Conservation (phyloP, 2,888 invertebrate species). For the Amblyjoppa proteus region DNA sequence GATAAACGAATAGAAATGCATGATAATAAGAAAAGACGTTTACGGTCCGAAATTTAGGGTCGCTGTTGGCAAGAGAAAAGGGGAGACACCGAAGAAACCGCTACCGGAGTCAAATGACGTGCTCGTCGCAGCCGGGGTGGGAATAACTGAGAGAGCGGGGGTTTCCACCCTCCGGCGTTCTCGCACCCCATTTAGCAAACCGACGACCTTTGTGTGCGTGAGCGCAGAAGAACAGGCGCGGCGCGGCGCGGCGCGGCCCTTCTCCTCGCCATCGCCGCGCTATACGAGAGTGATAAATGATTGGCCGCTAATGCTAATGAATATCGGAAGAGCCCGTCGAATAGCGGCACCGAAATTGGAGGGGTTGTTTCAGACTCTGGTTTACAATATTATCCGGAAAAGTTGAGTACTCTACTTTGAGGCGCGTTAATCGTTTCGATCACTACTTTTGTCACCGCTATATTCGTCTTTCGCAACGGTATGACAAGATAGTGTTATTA, state of each 20-base stretch:
- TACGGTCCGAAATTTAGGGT: background rate
- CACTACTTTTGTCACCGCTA: background rate
- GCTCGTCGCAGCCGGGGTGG: slow-evolving; percentile 32
- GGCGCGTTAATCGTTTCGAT: slow-evolving; percentile 59
- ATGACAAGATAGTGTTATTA: no score
- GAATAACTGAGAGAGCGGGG: slow-evolving; percentile 38
- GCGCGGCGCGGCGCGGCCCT: background rate
- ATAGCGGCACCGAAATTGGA: slow-evolving; percentile 49
- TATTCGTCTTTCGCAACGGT: background rate
- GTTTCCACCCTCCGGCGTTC: slow-evolving; percentile 64
- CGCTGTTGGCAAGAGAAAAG: no score
- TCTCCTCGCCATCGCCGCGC: slow-evolving; percentile 3
- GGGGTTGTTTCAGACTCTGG: slow-evolving; percentile 59
- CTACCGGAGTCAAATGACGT: slow-evolving; percentile 14
- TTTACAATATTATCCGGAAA: slow-evolving; percentile 23
- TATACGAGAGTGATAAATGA: slow-evolving; percentile 80
- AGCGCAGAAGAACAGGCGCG: slow-evolving; percentile 21
- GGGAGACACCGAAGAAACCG: background rate
- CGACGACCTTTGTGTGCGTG: slow-evolving; percentile 68
- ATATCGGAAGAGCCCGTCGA: slow-evolving; percentile 76
- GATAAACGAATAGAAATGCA: no score
- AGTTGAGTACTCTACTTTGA: slow-evolving; percentile 73
- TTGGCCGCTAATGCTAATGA: slow-evolving; percentile 83
- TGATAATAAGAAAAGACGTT: background rate
- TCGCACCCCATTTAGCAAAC: slow-evolving; percentile 78